Evolutionary conservation across 2,113 vertebrate species (phyloP).

Genomic region (Malurus melanocephalus): DNA sequence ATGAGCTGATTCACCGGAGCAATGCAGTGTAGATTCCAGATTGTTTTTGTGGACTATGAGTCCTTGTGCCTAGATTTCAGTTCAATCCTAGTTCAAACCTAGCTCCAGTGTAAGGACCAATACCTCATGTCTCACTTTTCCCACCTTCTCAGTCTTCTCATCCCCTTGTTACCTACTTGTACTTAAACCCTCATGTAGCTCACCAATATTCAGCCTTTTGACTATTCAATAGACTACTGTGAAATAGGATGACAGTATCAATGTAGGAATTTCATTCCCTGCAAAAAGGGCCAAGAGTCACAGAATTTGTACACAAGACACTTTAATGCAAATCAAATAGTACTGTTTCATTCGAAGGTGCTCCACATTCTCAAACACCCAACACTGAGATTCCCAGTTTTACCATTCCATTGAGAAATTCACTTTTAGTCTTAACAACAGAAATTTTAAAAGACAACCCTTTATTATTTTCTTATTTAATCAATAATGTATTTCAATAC

Average conservation of each 20-base stretch:
- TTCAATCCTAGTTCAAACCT: not conserved
- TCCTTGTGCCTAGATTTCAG: not conserved
- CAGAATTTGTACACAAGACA: constrained; percentile 24
- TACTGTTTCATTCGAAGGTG: not conserved
- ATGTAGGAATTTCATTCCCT: not conserved
- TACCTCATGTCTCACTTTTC: not conserved
- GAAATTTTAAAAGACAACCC: not conserved
- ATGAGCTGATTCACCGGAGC: not conserved
- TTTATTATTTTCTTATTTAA: constrained; percentile 26
- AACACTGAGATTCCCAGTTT: not conserved
- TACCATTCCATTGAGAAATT: not conserved
- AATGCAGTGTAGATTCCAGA: not conserved
- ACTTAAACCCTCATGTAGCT: not conserved
- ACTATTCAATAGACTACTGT: not conserved
- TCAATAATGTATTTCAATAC: constrained; percentile 8
- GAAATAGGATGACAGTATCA: not conserved
- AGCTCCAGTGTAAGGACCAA: not conserved
- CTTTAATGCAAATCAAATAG: constrained; percentile 45
- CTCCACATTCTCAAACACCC: not conserved
- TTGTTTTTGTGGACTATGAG: not conserved
- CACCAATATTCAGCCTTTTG: not conserved
- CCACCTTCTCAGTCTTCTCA: not conserved
- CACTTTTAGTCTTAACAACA: not conserved
- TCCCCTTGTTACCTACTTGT: not conserved
- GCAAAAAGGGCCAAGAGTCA: constrained; percentile 23